phyloP scores from a whole-genome alignment of 1,140 invertebrate species.

The Augochlora pura region DNA sequence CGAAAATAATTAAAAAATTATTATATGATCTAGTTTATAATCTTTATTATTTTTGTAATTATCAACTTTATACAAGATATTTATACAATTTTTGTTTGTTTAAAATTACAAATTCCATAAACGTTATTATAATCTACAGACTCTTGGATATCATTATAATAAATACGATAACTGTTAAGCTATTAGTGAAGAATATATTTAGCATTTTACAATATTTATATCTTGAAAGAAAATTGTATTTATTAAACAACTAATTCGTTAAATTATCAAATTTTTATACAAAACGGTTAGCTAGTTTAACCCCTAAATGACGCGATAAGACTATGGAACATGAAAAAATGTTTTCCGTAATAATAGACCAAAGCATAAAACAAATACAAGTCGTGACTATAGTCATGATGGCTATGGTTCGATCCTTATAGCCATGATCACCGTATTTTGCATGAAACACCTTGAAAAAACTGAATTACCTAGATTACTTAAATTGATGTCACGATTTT shows the following conservation, averaged over 20 bases:
- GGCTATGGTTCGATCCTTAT: background rate
- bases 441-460: conserved; percentile 5
- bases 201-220: too few species aligned
- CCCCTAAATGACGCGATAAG: conserved; percentile 7
- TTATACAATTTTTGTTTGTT: too few species aligned
- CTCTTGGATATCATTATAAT: too few species aligned
- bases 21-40: too few species aligned
- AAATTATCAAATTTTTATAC: background rate
- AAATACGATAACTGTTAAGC: too few species aligned
- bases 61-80: too few species aligned
- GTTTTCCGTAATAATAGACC: conserved; percentile 29
- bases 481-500: conserved; percentile 39
- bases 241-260: background rate
- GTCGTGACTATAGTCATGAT: conserved; percentile 16
- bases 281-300: background rate
- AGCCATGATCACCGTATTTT: conserved; percentile 10
- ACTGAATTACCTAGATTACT: conserved; percentile 8
- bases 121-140: too few species aligned
- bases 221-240: too few species aligned
- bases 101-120: too few species aligned
- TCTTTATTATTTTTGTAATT: too few species aligned
- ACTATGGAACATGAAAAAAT: conserved; percentile 10
- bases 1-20: too few species aligned
- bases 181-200: too few species aligned
- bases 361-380: conserved; percentile 13